phyloP scores from a whole-genome alignment of 2,113 vertebrate species.

The Balaenoptera acutorostrata region DNA sequence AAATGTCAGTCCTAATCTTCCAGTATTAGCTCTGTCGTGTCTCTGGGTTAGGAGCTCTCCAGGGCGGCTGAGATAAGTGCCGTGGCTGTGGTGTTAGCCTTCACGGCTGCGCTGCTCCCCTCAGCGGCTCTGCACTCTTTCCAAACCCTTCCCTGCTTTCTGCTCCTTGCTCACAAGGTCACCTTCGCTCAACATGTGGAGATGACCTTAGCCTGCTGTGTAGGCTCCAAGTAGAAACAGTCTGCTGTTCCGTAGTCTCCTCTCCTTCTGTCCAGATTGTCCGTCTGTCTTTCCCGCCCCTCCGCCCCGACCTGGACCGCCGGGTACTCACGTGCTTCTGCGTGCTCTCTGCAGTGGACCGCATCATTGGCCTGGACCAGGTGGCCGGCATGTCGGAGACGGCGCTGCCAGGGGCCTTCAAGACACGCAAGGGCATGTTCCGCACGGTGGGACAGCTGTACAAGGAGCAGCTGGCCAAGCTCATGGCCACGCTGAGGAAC shows the following conservation, averaged over 20 bases:
- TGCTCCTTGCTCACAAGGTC: background rate
- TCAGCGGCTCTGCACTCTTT: fast-evolving
- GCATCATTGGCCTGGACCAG: constrained; percentile 97
- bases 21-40: background rate
- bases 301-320: fast-evolving
- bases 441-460: constrained; percentile 97
- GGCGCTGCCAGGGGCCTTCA: constrained; percentile 92
- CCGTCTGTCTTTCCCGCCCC: background rate
- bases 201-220: background rate
- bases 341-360: constrained; percentile 88
- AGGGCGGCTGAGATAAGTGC: background rate
- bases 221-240: constrained; percentile 68
- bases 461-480: constrained; percentile 97
- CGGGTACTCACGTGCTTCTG: background rate
- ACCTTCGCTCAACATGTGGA: background rate
- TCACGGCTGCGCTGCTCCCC: too few species aligned
- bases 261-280: constrained; percentile 42
- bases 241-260: constrained; percentile 53
- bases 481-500: constrained; percentile 97
- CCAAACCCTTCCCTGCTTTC: background rate
- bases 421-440: constrained; percentile 99
- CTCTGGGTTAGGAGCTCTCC: background rate
- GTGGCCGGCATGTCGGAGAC: constrained; percentile 96
- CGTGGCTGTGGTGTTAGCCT: fast-evolving
- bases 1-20: too few species aligned